phyloP scores from a whole-genome alignment of 2,888 invertebrate genomes.

The Tholera decimalis region DNA sequence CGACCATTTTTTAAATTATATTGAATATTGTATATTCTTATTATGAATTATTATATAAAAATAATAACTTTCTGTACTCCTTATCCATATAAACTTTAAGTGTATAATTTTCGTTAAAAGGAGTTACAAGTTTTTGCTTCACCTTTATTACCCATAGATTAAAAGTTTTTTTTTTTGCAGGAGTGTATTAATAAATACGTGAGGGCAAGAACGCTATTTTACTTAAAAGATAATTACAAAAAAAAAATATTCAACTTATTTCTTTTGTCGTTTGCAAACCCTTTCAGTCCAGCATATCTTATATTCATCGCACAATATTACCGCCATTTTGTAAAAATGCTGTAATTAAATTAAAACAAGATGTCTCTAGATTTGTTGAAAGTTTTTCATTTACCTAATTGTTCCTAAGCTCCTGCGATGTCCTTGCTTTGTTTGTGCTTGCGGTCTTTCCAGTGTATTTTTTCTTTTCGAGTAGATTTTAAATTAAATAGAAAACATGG shows the following conservation, averaged over 20 bases:
- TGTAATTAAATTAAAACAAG: constrained; percentile 33
- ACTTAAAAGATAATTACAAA: too few species aligned
- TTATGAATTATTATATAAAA: too few species aligned
- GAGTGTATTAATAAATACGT: too few species aligned
- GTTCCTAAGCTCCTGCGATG: constrained; percentile 28
- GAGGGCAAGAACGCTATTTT: too few species aligned
- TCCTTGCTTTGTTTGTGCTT: constrained; percentile 27
- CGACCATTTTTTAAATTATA: too few species aligned
- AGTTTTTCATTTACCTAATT: constrained; percentile 43
- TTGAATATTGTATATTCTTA: too few species aligned
- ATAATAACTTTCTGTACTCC: too few species aligned
- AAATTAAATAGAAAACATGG: constrained; percentile 9
- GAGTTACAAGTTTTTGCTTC: too few species aligned
- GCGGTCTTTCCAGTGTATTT: constrained; percentile 13
- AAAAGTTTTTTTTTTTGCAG: too few species aligned
- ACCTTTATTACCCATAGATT: too few species aligned
- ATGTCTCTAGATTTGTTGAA: constrained; percentile 10
- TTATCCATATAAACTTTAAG: too few species aligned
- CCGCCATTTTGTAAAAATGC: constrained; percentile 23
- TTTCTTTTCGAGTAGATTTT: constrained; percentile 9
- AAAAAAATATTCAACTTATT: neutral
- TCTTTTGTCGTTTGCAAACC: neutral
- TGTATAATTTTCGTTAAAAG: too few species aligned
- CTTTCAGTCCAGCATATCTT: neutral
- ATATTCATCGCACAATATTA: constrained; percentile 9